Evolutionary conservation across 2,113 vertebrate species (phyloP).

Genomic region (Chelonoidis abingdonii): DNA sequence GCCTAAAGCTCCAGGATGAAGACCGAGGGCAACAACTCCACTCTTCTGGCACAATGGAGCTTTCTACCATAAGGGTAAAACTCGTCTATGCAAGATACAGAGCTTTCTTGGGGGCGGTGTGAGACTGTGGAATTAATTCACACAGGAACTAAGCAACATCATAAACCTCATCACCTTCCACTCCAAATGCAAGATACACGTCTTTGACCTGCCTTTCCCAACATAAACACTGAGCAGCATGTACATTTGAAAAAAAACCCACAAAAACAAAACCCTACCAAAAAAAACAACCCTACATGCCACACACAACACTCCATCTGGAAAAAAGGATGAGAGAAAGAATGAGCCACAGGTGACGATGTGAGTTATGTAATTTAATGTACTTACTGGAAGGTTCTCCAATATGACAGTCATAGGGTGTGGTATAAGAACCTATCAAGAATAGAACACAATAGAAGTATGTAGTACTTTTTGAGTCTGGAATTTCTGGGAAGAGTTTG

Average conservation of each 20-base stretch:
- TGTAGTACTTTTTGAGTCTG: not conserved
- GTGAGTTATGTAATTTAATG: not conserved
- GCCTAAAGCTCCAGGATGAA: not conserved
- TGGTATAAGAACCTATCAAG: not conserved
- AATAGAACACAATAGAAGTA: not conserved
- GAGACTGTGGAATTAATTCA: not conserved
- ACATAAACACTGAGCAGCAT: not conserved
- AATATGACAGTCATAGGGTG: not conserved
- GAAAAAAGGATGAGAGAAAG: not conserved
- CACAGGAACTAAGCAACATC: not conserved
- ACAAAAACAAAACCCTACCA: not conserved
- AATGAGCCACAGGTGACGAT: not conserved
- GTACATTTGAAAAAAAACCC: not conserved
- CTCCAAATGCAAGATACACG: not conserved
- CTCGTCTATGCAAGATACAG: not conserved
- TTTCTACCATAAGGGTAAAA: not conserved
- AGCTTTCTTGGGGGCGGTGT: not conserved
- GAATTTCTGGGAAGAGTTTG: not conserved
- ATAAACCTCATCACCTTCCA: not conserved
- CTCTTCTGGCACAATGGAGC: not conserved
- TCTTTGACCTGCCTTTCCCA: not conserved
- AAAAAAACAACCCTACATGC: no score
- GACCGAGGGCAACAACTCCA: not conserved
- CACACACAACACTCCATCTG: not conserved
- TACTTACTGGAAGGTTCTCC: not conserved